phyloP scores from a whole-genome alignment of 2,797 vertebrate genomes.

The Dromococcyx pavoninus region DNA sequence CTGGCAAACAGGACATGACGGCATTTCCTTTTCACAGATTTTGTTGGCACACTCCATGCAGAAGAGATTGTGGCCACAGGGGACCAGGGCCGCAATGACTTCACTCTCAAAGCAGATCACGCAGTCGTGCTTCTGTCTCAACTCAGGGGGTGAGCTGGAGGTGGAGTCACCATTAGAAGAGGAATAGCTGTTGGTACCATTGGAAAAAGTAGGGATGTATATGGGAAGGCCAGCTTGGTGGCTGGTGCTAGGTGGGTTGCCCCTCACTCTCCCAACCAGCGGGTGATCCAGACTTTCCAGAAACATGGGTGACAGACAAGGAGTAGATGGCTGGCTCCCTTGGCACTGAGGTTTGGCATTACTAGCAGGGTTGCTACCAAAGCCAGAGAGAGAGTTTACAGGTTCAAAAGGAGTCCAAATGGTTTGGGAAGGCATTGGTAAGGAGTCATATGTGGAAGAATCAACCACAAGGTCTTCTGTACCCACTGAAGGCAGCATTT shows the following conservation, averaged over 20 bases:
- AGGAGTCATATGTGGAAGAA: slow-evolving; percentile 83
- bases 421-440: slow-evolving; percentile 76
- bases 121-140: slow-evolving; percentile 84
- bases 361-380: slow-evolving; percentile 72
- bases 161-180: slow-evolving; percentile 90
- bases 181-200: slow-evolving; percentile 83
- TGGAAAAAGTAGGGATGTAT: slow-evolving; percentile 91
- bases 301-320: slow-evolving; percentile 89
- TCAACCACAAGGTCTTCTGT: slow-evolving; percentile 85
- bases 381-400: slow-evolving; percentile 77
- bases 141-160: slow-evolving; percentile 89
- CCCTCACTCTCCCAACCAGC: slow-evolving; percentile 83
- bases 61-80: slow-evolving; percentile 93
- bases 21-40: slow-evolving; percentile 85
- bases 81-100: slow-evolving; percentile 88
- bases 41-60: slow-evolving; percentile 90
- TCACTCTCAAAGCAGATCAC: slow-evolving; percentile 66
- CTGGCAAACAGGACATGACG: slow-evolving; percentile 88
- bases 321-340: slow-evolving; percentile 89
- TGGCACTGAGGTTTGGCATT: slow-evolving; percentile 72
- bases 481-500: slow-evolving; percentile 82
- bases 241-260: slow-evolving; percentile 75
- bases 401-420: slow-evolving; percentile 90
- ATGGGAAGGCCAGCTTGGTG: slow-evolving; percentile 80
- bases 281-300: slow-evolving; percentile 87